phyloP scores from a whole-genome alignment of 2,888 invertebrate genomes.

The Neoascia interrupta region DNA sequence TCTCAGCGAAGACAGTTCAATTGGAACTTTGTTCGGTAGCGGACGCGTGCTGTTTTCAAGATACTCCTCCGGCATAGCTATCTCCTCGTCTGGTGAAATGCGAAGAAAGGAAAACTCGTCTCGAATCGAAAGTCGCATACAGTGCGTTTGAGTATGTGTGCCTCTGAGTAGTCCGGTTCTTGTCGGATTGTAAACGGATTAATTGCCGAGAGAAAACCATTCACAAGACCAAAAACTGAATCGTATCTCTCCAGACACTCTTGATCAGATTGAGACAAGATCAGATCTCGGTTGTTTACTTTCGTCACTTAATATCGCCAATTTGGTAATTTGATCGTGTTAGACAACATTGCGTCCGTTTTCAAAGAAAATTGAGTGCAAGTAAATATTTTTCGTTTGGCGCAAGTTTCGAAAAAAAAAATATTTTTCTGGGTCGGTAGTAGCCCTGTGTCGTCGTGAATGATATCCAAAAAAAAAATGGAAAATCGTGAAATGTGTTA shows the following conservation, averaged over 20 bases:
- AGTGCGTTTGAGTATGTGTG: conserved; percentile 6
- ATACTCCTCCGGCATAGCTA: neutral
- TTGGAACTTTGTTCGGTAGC: conserved; percentile 58
- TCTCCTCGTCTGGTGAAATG: conserved; percentile 48
- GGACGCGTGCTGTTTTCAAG: conserved; percentile 36
- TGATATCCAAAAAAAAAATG: conserved; percentile 46
- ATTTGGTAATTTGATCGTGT: neutral
- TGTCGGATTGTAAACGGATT: conserved; percentile 47
- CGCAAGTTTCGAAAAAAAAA: neutral
- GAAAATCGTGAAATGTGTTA: conserved; percentile 43
- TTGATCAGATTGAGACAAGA: too few species aligned
- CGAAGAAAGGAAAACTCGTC: conserved; percentile 64
- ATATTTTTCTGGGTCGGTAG: conserved; percentile 9
- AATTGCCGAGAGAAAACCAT: conserved; percentile 43
- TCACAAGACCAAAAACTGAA: conserved; percentile 20
- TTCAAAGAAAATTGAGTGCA: neutral
- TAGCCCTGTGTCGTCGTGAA: neutral
- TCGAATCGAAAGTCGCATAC: conserved; percentile 58
- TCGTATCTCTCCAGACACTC: conserved; percentile 15
- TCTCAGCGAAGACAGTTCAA: conserved; percentile 56
- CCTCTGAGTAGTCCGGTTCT: conserved; percentile 48
- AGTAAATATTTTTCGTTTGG: conserved; percentile 10
- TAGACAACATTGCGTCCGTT: too few species aligned
- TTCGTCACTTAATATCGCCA: neutral
- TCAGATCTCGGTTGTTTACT: conserved; percentile 3